Percentiles rank a stretch among this genome's conserved stretches.
These are phyloP conservation scores for Pedionomus torquatus DNA, from an alignment of 2,113 vertebrate genomes.

Conservation along the genomic window DNA sequence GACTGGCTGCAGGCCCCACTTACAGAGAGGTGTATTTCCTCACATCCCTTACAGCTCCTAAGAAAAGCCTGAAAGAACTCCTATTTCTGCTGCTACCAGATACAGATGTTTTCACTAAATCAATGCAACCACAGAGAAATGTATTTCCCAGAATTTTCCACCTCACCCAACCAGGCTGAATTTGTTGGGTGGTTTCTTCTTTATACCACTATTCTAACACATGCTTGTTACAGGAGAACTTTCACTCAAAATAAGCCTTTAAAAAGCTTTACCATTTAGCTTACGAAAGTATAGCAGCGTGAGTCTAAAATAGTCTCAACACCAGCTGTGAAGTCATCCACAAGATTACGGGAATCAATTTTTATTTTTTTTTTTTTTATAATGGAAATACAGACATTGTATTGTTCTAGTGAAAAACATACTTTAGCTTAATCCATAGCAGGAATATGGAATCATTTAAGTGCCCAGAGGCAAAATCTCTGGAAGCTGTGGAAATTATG, in stretches of 20 bases:
- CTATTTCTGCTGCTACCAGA: neutral
- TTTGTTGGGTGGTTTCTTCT: neutral
- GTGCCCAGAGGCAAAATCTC: neutral
- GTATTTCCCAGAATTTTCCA: conserved; percentile 8
- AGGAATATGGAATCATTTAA: neutral
- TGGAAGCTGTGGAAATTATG: neutral
- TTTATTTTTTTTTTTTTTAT: neutral
- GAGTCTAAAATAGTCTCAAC: neutral
- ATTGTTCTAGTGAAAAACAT: neutral
- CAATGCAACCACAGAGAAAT: neutral
- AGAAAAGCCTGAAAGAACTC: neutral
- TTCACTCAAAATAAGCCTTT: neutral
- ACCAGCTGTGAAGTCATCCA: neutral
- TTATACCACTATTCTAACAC: neutral
- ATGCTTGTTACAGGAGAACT: neutral
- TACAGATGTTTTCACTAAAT: conserved; percentile 26
- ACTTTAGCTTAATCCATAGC: neutral
- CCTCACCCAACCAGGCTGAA: neutral
- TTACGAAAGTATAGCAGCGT: neutral
- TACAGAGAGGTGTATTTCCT: neutral
- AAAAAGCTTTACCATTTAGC: neutral
- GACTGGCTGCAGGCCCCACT: neutral
- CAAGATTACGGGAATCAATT: neutral
- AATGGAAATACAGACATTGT: neutral
- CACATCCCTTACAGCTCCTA: neutral